Conservation (phyloP, 2,888 invertebrate genomes). For the Parelbella ahira region DNA sequence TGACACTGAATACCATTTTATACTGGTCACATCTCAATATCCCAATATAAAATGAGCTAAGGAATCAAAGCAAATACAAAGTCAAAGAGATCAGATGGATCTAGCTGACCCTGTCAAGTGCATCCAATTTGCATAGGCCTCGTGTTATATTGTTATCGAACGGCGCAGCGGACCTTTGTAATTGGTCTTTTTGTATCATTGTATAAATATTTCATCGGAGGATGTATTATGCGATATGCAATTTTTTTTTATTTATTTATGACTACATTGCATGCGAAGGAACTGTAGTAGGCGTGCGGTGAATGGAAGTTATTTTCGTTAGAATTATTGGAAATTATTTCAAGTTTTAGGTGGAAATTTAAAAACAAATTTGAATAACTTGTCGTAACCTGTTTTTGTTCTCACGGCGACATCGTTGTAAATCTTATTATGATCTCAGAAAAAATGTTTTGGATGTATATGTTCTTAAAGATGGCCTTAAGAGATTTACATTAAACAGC, state of each 20-base stretch:
- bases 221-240: slow-evolving; percentile 6
- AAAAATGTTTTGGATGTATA: no score
- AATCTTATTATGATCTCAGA: no score
- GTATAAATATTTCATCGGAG: slow-evolving; percentile 30
- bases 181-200: slow-evolving; percentile 27
- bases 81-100: not conserved
- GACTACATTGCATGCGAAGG: not conserved
- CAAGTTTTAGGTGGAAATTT: no score
- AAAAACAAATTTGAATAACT: no score
- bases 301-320: no score
- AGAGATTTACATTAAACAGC: no score
- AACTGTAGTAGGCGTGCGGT: no score
- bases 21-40: slow-evolving; percentile 1
- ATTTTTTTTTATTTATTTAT: not conserved
- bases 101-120: slow-evolving; percentile 27
- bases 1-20: not conserved
- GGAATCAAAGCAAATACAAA: not conserved
- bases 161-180: slow-evolving; percentile 14
- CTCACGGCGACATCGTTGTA: no score
- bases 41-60: slow-evolving; percentile 3
- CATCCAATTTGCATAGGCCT: slow-evolving; percentile 36
- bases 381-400: no score
- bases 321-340: no score
- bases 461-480: no score
- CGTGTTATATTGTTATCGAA: slow-evolving; percentile 16